These are phyloP conservation scores for Aphelinus atriplicis DNA, from an alignment of 1,140 invertebrate genomes.

Conservation along the genomic window DNA sequence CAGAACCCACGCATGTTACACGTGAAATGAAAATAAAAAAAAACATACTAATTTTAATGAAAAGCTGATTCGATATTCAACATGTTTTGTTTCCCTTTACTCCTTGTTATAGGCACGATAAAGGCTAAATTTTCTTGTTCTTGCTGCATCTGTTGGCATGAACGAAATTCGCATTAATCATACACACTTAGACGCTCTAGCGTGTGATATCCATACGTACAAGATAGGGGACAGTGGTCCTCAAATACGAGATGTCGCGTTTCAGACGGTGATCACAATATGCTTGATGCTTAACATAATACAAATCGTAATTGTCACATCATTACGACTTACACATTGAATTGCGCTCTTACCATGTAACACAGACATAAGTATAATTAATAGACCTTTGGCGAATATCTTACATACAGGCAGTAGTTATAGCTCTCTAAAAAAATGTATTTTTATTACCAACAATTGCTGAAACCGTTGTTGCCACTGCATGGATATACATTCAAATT, in stretches of 20 bases:
- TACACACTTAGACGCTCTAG: not conserved
- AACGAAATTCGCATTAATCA: slow-evolving; percentile 41
- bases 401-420: slow-evolving; percentile 27
- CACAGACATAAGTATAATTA: slow-evolving; percentile 15
- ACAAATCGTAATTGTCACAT: slow-evolving; percentile 8
- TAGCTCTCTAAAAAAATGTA: no score
- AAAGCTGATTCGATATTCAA: slow-evolving; percentile 13
- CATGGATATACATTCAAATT: not conserved
- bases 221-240: slow-evolving; percentile 20
- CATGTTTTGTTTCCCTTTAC: slow-evolving; percentile 21
- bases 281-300: slow-evolving; percentile 45
- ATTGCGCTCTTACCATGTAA: slow-evolving; percentile 13
- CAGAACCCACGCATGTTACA: not conserved
- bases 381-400: slow-evolving; percentile 31
- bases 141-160: slow-evolving; percentile 50
- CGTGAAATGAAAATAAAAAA: not conserved
- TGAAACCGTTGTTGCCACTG: slow-evolving; percentile 1
- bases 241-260: slow-evolving; percentile 38
- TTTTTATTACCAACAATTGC: slow-evolving; percentile 13
- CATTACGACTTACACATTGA: slow-evolving; percentile 23
- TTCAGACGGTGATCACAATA: slow-evolving; percentile 51
- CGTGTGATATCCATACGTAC: slow-evolving; percentile 4
- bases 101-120: slow-evolving; percentile 55
- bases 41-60: not conserved
- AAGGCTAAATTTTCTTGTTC: slow-evolving; percentile 47